Percentiles rank a stretch among this genome's conserved stretches.
Conservation (phyloP, 2,113 vertebrate genomes). For the chimpanzee (Pan troglodytes) region NHGRI_mPanTro3-v2.1_pri NC_072403.2:120709001-120709500, state of each 20-base stretch:
- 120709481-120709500: too few relatives aligned
- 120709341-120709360: background rate
- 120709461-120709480: too few relatives aligned
- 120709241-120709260: background rate
- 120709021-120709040: background rate
- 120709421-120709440: too few relatives aligned
- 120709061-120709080: background rate
- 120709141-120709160: background rate
- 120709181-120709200: background rate
- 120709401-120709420: too few relatives aligned
- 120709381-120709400: too few relatives aligned
- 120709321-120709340: background rate
- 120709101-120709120: background rate
- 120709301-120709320: constrained; percentile 5
- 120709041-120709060: background rate
- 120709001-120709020: constrained; percentile 36
- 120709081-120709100: constrained; percentile 18
- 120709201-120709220: constrained; percentile 14
- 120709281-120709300: background rate
- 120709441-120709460: too few relatives aligned
- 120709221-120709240: background rate
- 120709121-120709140: background rate
- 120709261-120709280: background rate
- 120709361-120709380: too few relatives aligned
- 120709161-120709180: background rate